phyloP scores from a whole-genome alignment of 2,113 vertebrate genomes.

The Bostrychus sinensis region DNA sequence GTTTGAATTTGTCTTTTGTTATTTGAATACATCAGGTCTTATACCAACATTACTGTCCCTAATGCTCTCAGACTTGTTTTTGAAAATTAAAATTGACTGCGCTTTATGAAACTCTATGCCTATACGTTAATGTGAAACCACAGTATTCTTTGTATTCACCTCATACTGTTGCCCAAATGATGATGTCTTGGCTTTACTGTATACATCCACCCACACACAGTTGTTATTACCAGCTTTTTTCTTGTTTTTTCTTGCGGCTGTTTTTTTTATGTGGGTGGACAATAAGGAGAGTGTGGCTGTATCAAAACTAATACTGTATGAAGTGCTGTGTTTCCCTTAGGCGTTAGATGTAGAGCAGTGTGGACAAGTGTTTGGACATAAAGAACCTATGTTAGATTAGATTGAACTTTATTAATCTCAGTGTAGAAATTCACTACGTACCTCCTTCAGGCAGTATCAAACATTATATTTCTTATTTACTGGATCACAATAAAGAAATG shows the following conservation, averaged over 20 bases:
- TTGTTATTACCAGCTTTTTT: slow-evolving; percentile 24
- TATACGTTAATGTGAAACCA: slow-evolving; percentile 10
- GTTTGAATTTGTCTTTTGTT: slow-evolving; percentile 37
- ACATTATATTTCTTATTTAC: too few relatives aligned
- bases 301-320: slow-evolving; percentile 28
- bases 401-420: too few relatives aligned
- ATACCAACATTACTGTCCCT: slow-evolving; percentile 10
- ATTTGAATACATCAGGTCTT: slow-evolving; percentile 44
- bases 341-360: slow-evolving; percentile 6
- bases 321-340: slow-evolving; percentile 30
- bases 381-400: too few relatives aligned
- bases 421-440: too few relatives aligned
- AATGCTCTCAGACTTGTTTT: slow-evolving; percentile 21
- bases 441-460: too few relatives aligned
- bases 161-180: slow-evolving; percentile 7
- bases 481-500: too few relatives aligned
- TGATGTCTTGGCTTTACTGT: slow-evolving; percentile 31
- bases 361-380: slow-evolving; percentile 10
- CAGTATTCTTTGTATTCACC: slow-evolving; percentile 40
- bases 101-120: not conserved
- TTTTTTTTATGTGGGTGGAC: slow-evolving; percentile 41
- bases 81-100: slow-evolving; percentile 6
- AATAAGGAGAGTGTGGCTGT: slow-evolving; percentile 26
- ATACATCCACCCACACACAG: slow-evolving; percentile 38
- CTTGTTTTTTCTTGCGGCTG: slow-evolving; percentile 21